Evolutionary conservation across 1,140 invertebrate genomes (phyloP), one percentile per base, ranked within the genome.

Genomic region (Cyrtorhinus lividipennis): DNA sequence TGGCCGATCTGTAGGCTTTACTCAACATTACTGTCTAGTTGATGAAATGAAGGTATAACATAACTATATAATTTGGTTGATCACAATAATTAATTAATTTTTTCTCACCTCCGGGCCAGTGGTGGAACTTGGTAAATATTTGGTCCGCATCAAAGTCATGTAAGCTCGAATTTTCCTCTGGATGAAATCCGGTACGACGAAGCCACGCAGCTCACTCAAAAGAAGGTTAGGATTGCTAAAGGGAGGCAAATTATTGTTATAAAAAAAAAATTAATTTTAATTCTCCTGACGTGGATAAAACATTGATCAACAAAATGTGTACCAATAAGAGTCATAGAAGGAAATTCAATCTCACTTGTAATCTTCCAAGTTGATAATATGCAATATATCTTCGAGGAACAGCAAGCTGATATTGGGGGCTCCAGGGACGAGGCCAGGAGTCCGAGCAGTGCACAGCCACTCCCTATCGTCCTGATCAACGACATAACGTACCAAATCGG

Each of bases 401-500:
- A 90, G 80, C 64, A 91, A 80, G 67, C 88, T 88, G 25, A 86
- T 85, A 74, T 85, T 87, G 5, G 86, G 60, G 83, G 81, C 68
- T 45, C 65, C 59, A 45, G 66, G 63, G 22, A 66, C 61, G 10
- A 86, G 83, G 72, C 87, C 86, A 62, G 87, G 73, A 69, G 85
- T 85, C 2, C 57, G 24, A 66, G 87, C 81, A 65, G 81, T 84
- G 57, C 82, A 80, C 24, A 91, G 77, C 87, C 87, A 90, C 70
- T 87, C 84, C 71, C 88, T 88, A 69, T 91, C 88, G 67, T 87
- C 84, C 64, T 82, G 81, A 70, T 91, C 88, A 46, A 86, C 85
- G 60, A 82, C 82, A 74, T 90, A 91, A 69, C 84, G 80, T 57
- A 86, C 81, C 15, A 90, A 67, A 25, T 86, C 85, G 27, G 87